Percentiles rank a stretch among this genome's conserved stretches.
Evolutionary conservation across 2,113 vertebrate species (phyloP).

Genomic region (Polypterus bichir): DNA sequence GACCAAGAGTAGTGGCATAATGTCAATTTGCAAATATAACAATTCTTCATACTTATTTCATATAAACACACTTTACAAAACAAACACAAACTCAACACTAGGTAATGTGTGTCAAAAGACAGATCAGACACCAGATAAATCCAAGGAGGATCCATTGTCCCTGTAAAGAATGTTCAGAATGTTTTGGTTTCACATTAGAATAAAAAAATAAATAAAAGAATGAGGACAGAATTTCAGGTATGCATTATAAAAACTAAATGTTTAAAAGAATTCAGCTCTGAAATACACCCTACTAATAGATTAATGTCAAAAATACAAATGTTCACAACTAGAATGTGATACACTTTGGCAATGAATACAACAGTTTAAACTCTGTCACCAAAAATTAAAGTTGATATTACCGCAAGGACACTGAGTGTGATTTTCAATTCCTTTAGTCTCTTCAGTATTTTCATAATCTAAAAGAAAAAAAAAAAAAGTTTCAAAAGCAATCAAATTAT

Average conservation of each 20-base stretch:
- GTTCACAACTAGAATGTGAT: too few relatives aligned
- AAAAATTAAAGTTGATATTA: constrained; percentile 36
- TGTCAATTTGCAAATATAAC: too few relatives aligned
- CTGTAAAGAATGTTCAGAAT: too few relatives aligned
- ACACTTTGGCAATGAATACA: not conserved
- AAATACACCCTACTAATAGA: not conserved
- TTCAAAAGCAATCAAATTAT: not conserved
- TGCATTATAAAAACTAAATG: not conserved
- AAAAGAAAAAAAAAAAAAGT: not conserved
- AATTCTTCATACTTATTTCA: too few relatives aligned
- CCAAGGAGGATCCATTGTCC: too few relatives aligned
- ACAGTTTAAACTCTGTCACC: not conserved
- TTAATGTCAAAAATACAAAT: too few relatives aligned
- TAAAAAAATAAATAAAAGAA: not conserved
- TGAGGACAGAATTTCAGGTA: not conserved
- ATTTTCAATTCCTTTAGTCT: constrained; percentile 61
- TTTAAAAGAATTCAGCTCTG: not conserved
- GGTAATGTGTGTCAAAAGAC: too few relatives aligned
- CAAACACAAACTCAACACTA: too few relatives aligned
- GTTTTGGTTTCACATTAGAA: too few relatives aligned
- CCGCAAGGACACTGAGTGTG: constrained; percentile 60
- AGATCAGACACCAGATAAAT: too few relatives aligned
- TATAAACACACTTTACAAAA: too few relatives aligned
- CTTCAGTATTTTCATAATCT: constrained; percentile 63
- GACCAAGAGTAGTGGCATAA: too few relatives aligned